Conservation (phyloP, 2,888 invertebrate genomes). For the Zele albiditarsus region DNA sequence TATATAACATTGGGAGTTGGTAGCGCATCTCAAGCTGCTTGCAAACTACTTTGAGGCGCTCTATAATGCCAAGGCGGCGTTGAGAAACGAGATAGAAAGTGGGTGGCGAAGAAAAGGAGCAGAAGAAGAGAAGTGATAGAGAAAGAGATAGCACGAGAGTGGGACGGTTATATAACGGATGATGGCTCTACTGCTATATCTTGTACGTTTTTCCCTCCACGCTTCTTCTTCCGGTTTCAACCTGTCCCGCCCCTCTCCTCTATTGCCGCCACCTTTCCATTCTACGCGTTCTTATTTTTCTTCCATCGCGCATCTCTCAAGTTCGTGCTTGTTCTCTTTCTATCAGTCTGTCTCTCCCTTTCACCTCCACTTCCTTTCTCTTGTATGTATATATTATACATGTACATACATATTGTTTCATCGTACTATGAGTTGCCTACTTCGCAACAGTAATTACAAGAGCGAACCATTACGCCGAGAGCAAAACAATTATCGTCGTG, state of each 20-base stretch:
- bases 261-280: slow-evolving; percentile 35
- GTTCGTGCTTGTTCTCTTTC: not conserved
- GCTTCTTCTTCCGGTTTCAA: slow-evolving; percentile 14
- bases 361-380: not conserved
- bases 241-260: slow-evolving; percentile 21
- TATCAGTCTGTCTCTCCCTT: too few species aligned
- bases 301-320: slow-evolving; percentile 26
- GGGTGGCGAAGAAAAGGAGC: slow-evolving; percentile 31
- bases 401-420: slow-evolving; percentile 1
- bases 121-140: not conserved
- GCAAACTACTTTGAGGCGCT: slow-evolving; percentile 57
- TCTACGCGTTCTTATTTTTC: slow-evolving; percentile 24
- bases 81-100: slow-evolving; percentile 39
- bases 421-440: slow-evolving; percentile 22
- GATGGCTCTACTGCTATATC: slow-evolving; percentile 25
- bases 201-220: slow-evolving; percentile 21
- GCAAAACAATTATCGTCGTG: slow-evolving; percentile 40
- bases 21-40: slow-evolving; percentile 54
- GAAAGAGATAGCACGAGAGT: slow-evolving; percentile 3
- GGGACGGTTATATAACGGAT: slow-evolving; percentile 8
- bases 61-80: slow-evolving; percentile 49
- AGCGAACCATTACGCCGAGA: slow-evolving; percentile 34
- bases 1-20: slow-evolving; percentile 3
- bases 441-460: slow-evolving; percentile 39
- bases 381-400: not conserved